Evolutionary conservation across 2,113 vertebrate species (phyloP), one percentile per base, ranked within the genome.

Genomic region (Romanogobio albipinnatus): DNA sequence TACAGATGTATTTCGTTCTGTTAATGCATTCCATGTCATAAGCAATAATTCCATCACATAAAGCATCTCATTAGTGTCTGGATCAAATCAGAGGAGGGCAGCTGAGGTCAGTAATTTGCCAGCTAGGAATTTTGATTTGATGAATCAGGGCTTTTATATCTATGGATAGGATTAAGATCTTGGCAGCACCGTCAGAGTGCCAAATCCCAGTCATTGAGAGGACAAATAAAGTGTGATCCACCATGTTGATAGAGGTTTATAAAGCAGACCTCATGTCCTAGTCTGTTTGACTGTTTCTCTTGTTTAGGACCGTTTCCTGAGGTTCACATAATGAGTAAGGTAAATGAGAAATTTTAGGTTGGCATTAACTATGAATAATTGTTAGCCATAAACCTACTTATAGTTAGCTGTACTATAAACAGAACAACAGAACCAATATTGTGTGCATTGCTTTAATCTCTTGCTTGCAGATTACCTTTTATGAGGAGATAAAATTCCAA

Each of bases 71-170:
- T 59, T 74, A 66, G 84, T 85, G 81, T 88, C 80, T 66, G 92
- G 29, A 53, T 89, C 85, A 90, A 91, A 91, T 89, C 89, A 90
- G 83, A 85, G 83, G 88, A 75, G 86, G 88, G 56, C 84, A 84
- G 85, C 17, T 80, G 10, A 53, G 88, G 84, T 90, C 90, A 92
- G 90, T 87, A 91, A 92, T 93, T 87, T 92, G 93, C 92, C 88
- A 89, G 86, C 11, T 90, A 71, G 87, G 91, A 89, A 84, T 88
- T 93, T 92, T 90, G 81, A 84, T 2, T 59, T 93, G 92, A 93
- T 93, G 93, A 93, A 88, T 93, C 92, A 93, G 91, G 93, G 91
- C 39, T 93, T 93, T 93, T 86, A 64, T 29, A 86, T 93, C 84
- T 90, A 87, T 91, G 87, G 78, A 86, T 82, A 83, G 91, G 91